Evolutionary conservation across 2,797 vertebrate species (phyloP), one percentile per base, ranked within the genome.

Genomic region (Lagodon rhomboides): DNA sequence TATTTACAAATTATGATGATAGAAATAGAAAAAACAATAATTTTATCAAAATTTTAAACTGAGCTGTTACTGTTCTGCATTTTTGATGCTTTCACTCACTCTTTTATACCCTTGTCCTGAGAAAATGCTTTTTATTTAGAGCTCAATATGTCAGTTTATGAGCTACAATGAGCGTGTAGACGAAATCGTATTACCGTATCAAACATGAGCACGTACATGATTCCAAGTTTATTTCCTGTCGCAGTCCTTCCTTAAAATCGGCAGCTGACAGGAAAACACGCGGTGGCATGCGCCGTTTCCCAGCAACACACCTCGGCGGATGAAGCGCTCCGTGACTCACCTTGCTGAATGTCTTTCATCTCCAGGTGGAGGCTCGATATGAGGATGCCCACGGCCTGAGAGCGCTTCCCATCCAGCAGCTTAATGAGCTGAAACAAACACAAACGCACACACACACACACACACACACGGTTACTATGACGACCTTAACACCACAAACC

Each of bases 341-440:
- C 98, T 89, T 97, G 97, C 64, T 97, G 96, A 82, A 99, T 99
- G 80, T 99, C 98, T 87, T 98, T 99, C 97, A 99, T 99, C 79
- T 99, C 98, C 87, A 99, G 94, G 85, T 99, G 98, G 76, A 99
- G 96, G 94, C 98, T 99, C 0, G 98, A 99, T 91, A 99, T 99
- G 90, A 99, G 94, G 94, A 99, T 99, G 84, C 97, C 98, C 80
- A 99, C 98, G 49, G 97, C 95, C 90, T 99, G 97, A 81, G 98
- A 99, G 70, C 98, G 96, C 75, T 98, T 99, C 80, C 96, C 95
- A 79, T 99, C 97, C 92, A 99, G 82, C 77, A 99, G 91, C 87
- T 99, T 99, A 91, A 99, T 95, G 84, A 99, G 96, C 98, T 99
- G 65, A 77, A 43, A 76, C 58, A 85, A 30, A 80, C 66, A 68